Base-by-base conservation (phyloP, 2,113 vertebrate species). In the Upupa epops region DNA sequence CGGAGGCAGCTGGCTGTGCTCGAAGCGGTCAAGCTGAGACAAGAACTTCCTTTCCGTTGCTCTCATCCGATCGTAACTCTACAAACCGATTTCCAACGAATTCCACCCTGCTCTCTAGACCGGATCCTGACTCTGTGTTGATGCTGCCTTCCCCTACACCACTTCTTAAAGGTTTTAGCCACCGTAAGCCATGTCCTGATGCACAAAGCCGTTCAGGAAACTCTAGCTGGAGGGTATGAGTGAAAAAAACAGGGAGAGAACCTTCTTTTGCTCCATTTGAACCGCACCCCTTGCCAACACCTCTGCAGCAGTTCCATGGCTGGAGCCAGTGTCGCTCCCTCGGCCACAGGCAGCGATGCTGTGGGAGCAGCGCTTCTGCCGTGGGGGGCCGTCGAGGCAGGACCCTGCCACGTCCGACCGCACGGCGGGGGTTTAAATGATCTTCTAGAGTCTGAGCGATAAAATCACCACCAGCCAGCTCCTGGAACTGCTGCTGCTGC, bases 271-370 rank as follows among this genome's bases (percentile, higher is more conserved):
- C 29, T 69, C 40, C 4, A 2, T 12, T 75, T 54, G 51, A 86
- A 59, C 58, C 49, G 32, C 80, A 69, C 73, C 51, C 46, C 65
- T 48, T 55, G 66, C 77, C n/a, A 90, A 49, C 51, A 61, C 49
- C 61, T 92, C 75, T 73, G 16, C 26, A 13, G 51, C 17, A 19
- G 22, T 36, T 56, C 55, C 56, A 32, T 0, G 15, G n/a, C 14
- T 42, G 52, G 2, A 0, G 54, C 0, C 0, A 46, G 11, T 25
- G 45, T 34, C 0, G 3, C 64, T 68, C 31, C 34, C 54, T 29
- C 0, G 11, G 32, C 46, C 10, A 1, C 29, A 66, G 54, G 17
- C 8, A 32, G 65, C 3, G 71, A 36, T 8, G 69, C 2, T 4
- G 84, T 31, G 34, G 60, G 28, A 28, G 28, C 11, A 12, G 49